phyloP scores from a whole-genome alignment of 1,140 invertebrate species.

The Drosophila bocki region DNA sequence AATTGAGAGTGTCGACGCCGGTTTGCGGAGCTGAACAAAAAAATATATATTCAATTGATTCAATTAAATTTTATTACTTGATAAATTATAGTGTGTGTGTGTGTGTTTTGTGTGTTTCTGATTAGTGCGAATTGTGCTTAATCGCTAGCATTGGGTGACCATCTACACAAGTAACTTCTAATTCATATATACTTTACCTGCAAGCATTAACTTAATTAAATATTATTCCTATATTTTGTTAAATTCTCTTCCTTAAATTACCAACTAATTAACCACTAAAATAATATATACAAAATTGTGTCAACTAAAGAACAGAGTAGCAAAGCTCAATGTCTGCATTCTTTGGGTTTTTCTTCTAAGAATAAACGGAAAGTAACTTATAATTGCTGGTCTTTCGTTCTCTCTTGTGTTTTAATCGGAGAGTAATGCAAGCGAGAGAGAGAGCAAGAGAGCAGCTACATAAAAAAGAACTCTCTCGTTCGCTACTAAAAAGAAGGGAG shows the following conservation, averaged over 20 bases:
- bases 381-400: too few species aligned
- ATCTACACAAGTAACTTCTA: conserved; percentile 5
- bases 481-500: neutral
- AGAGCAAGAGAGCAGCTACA: neutral
- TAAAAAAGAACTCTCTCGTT: neutral
- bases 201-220: neutral
- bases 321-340: neutral
- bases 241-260: neutral
- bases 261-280: too few species aligned
- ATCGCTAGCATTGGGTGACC: conserved; percentile 22
- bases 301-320: neutral
- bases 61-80: neutral
- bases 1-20: conserved; percentile 97
- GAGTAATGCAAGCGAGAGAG: neutral
- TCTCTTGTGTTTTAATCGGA: too few species aligned
- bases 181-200: conserved; percentile 28
- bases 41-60: neutral
- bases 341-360: neutral
- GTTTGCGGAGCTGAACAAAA: conserved; percentile 94
- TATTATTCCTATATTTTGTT: neutral
- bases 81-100: neutral
- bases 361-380: neutral
- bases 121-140: conserved; percentile 16
- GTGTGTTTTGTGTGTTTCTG: neutral
- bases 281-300: neutral